Evolutionary conservation across 2,888 invertebrate species (phyloP).

Genomic region (Phyto melanocephala): DNA sequence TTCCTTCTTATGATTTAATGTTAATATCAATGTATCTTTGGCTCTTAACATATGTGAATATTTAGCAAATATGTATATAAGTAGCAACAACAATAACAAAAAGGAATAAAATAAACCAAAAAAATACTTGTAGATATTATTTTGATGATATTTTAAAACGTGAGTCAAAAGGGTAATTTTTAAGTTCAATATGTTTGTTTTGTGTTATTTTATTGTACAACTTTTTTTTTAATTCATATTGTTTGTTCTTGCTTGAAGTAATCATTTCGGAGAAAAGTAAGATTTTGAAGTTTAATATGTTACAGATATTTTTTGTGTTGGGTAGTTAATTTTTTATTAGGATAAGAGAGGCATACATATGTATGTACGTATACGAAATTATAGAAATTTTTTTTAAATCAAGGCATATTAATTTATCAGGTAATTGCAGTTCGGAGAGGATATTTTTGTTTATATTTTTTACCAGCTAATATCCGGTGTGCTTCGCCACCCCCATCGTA

Average conservation of each 20-base stretch:
- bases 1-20: slow-evolving; percentile 61
- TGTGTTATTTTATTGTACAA: background rate
- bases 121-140: slow-evolving; percentile 41
- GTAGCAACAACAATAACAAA: background rate
- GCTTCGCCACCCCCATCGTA: no score
- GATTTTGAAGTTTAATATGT: background rate
- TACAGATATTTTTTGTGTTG: background rate
- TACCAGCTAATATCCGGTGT: no score
- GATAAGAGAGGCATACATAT: no score
- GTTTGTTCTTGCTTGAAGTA: background rate
- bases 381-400: no score
- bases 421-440: no score
- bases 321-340: background rate
- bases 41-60: slow-evolving; percentile 49
- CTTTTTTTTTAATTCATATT: background rate
- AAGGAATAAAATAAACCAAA: background rate
- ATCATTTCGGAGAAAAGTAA: slow-evolving; percentile 33
- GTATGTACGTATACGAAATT: no score
- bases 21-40: slow-evolving; percentile 38
- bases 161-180: slow-evolving; percentile 58
- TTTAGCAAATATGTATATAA: slow-evolving; percentile 1
- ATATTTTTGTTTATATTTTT: no score
- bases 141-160: slow-evolving; percentile 54
- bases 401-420: no score
- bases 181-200: slow-evolving; percentile 58